phyloP scores from a whole-genome alignment of 2,888 invertebrate genomes.

The Tenthredo livida region DNA sequence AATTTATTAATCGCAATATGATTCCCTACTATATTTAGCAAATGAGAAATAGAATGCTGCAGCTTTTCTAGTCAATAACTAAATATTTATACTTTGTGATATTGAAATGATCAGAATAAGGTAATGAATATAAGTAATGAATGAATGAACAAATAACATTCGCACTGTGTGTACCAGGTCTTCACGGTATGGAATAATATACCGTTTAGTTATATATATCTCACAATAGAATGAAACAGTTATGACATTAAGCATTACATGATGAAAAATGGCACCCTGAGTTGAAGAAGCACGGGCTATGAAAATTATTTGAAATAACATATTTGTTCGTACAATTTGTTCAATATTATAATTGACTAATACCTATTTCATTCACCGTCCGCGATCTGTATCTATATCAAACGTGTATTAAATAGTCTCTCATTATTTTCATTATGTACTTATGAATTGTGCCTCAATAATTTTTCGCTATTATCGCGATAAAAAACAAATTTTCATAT shows the following conservation, averaged over 20 bases:
- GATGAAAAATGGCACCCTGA: slow-evolving; percentile 75
- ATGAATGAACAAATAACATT: slow-evolving; percentile 22
- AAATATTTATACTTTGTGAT: slow-evolving; percentile 13
- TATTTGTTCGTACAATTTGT: slow-evolving; percentile 44
- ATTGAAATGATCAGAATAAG: slow-evolving; percentile 21
- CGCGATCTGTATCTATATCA: slow-evolving; percentile 15
- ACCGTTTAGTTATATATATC: neutral
- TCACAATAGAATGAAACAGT: slow-evolving; percentile 26
- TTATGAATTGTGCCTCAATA: neutral
- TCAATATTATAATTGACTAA: slow-evolving; percentile 35
- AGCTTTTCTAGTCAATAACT: neutral
- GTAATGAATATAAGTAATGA: slow-evolving; percentile 5
- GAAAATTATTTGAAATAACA: slow-evolving; percentile 53
- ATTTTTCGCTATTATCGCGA: neutral
- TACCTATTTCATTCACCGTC: slow-evolving; percentile 15
- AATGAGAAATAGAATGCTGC: neutral
- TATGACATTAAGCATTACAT: slow-evolving; percentile 53
- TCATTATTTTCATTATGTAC: neutral
- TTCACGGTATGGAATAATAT: neutral
- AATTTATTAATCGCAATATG: neutral
- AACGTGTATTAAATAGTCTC: slow-evolving; percentile 21
- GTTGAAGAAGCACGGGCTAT: slow-evolving; percentile 72
- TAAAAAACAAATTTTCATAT: neutral
- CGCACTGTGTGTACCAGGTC: neutral
- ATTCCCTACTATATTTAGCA: neutral